phyloP scores from a whole-genome alignment of 2,113 vertebrate species.

The Anhinga rufa region DNA sequence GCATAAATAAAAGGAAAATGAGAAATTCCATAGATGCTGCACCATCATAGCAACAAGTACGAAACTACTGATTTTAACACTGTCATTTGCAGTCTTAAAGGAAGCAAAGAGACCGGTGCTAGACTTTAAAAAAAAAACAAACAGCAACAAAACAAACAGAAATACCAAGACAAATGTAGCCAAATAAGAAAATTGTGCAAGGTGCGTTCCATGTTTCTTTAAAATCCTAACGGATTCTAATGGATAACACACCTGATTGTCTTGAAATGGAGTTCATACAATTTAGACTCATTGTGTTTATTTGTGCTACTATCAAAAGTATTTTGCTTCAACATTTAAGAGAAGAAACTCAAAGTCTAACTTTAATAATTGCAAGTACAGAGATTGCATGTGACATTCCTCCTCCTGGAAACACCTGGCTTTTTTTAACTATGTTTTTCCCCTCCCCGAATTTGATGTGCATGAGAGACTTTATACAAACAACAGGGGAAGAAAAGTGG shows the following conservation, averaged over 20 bases:
- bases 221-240: neutral
- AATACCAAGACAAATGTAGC: neutral
- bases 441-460: neutral
- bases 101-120: neutral
- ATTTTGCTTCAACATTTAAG: neutral
- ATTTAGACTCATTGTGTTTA: neutral
- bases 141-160: neutral
- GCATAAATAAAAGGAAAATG: neutral
- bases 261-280: neutral
- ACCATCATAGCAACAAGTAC: neutral
- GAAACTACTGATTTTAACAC: neutral
- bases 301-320: neutral
- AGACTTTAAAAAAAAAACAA: neutral
- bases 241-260: neutral
- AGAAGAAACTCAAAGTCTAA: neutral
- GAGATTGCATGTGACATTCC: neutral
- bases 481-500: neutral
- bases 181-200: neutral
- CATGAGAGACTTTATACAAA: constrained; percentile 14
- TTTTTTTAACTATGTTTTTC: neutral
- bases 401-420: neutral
- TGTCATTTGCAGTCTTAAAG: neutral
- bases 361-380: neutral
- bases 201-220: neutral
- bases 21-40: neutral